These are phyloP conservation scores for Isoperla grammatica DNA, from an alignment of 2,888 invertebrate species.

Conservation along the genomic window DNA sequence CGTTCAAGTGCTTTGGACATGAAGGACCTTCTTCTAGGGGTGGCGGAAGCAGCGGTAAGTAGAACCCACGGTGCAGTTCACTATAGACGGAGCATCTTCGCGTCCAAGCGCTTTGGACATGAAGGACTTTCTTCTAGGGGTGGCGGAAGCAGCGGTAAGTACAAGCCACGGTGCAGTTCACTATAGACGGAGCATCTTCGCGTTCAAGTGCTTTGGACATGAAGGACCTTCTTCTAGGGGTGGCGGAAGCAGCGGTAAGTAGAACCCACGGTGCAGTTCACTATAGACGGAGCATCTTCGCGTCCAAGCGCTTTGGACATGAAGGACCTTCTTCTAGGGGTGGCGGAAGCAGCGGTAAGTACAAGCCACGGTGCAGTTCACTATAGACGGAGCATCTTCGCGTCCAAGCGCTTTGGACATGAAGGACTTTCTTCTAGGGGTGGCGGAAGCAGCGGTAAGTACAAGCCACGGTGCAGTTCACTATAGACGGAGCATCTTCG, in stretches of 20 bases:
- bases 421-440: slow-evolving; percentile 16
- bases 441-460: slow-evolving; percentile 22
- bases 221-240: slow-evolving; percentile 18
- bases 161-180: slow-evolving; percentile 18
- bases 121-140: slow-evolving; percentile 16
- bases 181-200: background rate
- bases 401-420: slow-evolving; percentile 13
- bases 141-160: slow-evolving; percentile 22
- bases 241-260: slow-evolving; percentile 22
- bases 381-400: too few species aligned
- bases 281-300: too few species aligned
- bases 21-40: slow-evolving; percentile 16
- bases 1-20: slow-evolving; percentile 13
- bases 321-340: slow-evolving; percentile 16
- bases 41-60: slow-evolving; percentile 22
- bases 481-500: background rate
- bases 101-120: slow-evolving; percentile 13
- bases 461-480: slow-evolving; percentile 18
- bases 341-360: slow-evolving; percentile 22
- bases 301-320: slow-evolving; percentile 13
- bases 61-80: too few species aligned
- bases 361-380: too few species aligned
- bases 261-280: too few species aligned
- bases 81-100: too few species aligned
- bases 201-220: slow-evolving; percentile 1